phyloP scores from a whole-genome alignment of 1,140 invertebrate genomes.

The Chironomus striatipennis region DNA sequence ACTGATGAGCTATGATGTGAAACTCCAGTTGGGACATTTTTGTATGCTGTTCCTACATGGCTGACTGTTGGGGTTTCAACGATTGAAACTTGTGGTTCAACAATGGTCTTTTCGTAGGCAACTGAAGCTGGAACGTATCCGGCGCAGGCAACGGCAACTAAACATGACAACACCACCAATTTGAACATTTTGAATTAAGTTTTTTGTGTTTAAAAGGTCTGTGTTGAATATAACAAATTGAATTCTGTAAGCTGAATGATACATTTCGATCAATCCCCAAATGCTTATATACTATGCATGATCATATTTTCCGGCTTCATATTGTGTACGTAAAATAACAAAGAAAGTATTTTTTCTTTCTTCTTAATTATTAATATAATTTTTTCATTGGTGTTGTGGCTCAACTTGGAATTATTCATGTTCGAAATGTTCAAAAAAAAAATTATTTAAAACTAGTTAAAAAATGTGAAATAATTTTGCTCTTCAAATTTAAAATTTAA shows the following conservation, averaged over 20 bases:
- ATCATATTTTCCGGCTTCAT: not conserved
- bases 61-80: slow-evolving; percentile 29
- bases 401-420: too few relatives aligned
- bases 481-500: too few relatives aligned
- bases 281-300: not conserved
- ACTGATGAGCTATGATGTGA: slow-evolving; percentile 44
- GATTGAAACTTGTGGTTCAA: slow-evolving; percentile 25
- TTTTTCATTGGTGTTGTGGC: too few relatives aligned
- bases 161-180: slow-evolving; percentile 12
- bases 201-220: slow-evolving; percentile 14
- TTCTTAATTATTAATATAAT: too few relatives aligned
- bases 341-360: too few relatives aligned
- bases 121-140: not conserved
- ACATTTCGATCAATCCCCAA: not conserved
- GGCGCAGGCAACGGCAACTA: not conserved
- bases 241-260: not conserved
- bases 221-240: not conserved
- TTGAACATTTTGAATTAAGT: slow-evolving; percentile 11
- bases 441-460: too few relatives aligned
- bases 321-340: too few relatives aligned
- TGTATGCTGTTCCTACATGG: slow-evolving; percentile 32
- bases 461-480: too few relatives aligned
- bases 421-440: too few relatives aligned
- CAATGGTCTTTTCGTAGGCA: not conserved
- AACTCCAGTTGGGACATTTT: slow-evolving; percentile 39